Evolutionary conservation across 2,888 invertebrate species (phyloP), one percentile per base, ranked within the genome.

Genomic region (Callyntrura guangdongensis): DNA sequence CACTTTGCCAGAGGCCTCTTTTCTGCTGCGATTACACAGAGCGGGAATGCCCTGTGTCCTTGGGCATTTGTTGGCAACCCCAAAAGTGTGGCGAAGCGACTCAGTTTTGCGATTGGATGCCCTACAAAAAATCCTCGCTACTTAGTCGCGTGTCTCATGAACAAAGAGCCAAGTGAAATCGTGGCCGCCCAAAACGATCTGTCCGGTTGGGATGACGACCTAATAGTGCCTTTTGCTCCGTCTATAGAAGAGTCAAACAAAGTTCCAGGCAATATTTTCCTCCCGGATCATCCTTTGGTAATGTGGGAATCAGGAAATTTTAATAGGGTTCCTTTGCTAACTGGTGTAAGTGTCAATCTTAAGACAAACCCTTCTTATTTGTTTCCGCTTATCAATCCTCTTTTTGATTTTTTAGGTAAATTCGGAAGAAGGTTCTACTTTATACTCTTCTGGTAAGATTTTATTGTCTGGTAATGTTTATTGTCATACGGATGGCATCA

Each of bases 61-160:
- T 93, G 93, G 93, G 91, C 91, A 0, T 86, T 89, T 61, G 92
- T 93, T 0, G 81, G 86, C n/a, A 92, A 92, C 84, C 93, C 93
- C n/a, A 84, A 72, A 61, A 90, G 36, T 36, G 93, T 93, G 11
- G 91, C 91, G 0, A 90, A 90, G 61, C 87, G 91, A 74, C 67
- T 93, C 5, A 91, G 85, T 17, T 82, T 47, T 47, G 86, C 86
- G 17, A 83, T 93, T 64, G 91, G 90, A 17, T 93, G 93, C 49
- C 92, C 92, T 2, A 92, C 92, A 5, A 91, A 90, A 14, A 91
- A 91, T 17, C 84, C 91, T 0, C 85, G 90, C 25, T 91, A 93
- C 74, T 53, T 93, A 0, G 88, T 92, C 8, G 92, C 92, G 14
- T 93, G 93, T 64, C 59, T 93, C n/a, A 92, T 91, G 91, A 92